Percentiles rank a stretch among this genome's conserved stretches.
These are phyloP conservation scores for Dorcus hopei DNA, from an alignment of 2,888 invertebrate species.

Conservation along the genomic window DNA sequence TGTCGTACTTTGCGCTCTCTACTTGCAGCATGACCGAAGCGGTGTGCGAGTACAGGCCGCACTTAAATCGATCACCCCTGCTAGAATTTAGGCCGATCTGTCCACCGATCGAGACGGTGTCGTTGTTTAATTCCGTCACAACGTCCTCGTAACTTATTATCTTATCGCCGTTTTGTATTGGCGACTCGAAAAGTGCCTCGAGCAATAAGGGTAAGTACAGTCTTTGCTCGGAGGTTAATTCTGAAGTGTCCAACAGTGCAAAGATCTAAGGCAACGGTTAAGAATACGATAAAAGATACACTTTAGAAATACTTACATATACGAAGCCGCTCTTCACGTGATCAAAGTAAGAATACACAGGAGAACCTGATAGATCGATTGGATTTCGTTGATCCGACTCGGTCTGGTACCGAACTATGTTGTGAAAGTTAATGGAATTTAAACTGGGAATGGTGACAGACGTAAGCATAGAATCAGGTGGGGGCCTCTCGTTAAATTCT, in stretches of 20 bases:
- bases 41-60: slow-evolving; percentile 70
- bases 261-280: slow-evolving; percentile 59
- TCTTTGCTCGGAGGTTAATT: slow-evolving; percentile 57
- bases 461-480: slow-evolving; percentile 68
- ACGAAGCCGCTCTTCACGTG: slow-evolving; percentile 80
- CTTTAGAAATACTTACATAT: slow-evolving; percentile 60
- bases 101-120: slow-evolving; percentile 64
- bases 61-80: slow-evolving; percentile 57
- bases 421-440: slow-evolving; percentile 68
- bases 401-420: slow-evolving; percentile 44
- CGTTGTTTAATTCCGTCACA: slow-evolving; percentile 73
- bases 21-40: slow-evolving; percentile 68
- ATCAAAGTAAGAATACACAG: slow-evolving; percentile 74
- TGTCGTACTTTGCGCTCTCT: slow-evolving; percentile 71
- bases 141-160: slow-evolving; percentile 66
- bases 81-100: slow-evolving; percentile 62
- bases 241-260: slow-evolving; percentile 67
- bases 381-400: slow-evolving; percentile 23
- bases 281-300: too few species aligned
- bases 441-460: slow-evolving; percentile 74
- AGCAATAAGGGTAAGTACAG: slow-evolving; percentile 73
- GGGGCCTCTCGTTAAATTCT: slow-evolving; percentile 70
- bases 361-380: slow-evolving; percentile 62
- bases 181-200: slow-evolving; percentile 74
- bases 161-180: slow-evolving; percentile 58